Base-by-base conservation (phyloP, 2,888 invertebrate species). In the Xiphydria camelus region DNA sequence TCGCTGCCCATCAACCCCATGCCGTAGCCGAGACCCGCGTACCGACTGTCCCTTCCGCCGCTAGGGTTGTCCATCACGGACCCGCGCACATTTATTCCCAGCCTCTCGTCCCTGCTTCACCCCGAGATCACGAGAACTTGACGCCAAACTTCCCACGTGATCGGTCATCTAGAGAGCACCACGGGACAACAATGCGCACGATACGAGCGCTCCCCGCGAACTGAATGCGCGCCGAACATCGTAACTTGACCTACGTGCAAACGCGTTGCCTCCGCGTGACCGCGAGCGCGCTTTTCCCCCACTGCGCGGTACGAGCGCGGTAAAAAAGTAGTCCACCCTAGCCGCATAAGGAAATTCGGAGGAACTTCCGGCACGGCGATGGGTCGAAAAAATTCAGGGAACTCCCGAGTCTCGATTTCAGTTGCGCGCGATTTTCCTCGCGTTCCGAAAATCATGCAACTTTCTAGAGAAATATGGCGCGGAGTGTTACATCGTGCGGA, bases 41-140 rank as follows among this genome's bases (percentile, higher is more conserved):
- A 91, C 79, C 91, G 89, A 86, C 89, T 86, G 83, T 90, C 91
- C 82, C 90, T 86, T 78, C 83, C 83, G 83, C 89, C 89, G 85
- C 89, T 87, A 79, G 89, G 88, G 80, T 87, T 85, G 85, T 91
- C 91, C 91, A 91, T 91, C 78, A 75, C 75, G 66, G 59, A 61
- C 56, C 49, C 66, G 61, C 68, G 63, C 67, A 71, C 73, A 69
- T 70, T 65, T 70, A 71, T 66, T 64, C 60, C 57, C 59, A 49
- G 51, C 45, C 49, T 46, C 57, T 53, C 51, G 78, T 79, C 79
- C 69, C 75, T 76, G 73, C 78, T 78, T 77, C 78, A 73, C 57
- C 54, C 59, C 57, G 47, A 45, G 49, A 54, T 62, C 64, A 57
- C 64, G 63, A 59, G 52, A 55, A 62, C 62, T 31, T 29, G 23